These are phyloP conservation scores for Euwallacea fornicatus DNA, from an alignment of 1,140 invertebrate genomes.

Conservation along the genomic window DNA sequence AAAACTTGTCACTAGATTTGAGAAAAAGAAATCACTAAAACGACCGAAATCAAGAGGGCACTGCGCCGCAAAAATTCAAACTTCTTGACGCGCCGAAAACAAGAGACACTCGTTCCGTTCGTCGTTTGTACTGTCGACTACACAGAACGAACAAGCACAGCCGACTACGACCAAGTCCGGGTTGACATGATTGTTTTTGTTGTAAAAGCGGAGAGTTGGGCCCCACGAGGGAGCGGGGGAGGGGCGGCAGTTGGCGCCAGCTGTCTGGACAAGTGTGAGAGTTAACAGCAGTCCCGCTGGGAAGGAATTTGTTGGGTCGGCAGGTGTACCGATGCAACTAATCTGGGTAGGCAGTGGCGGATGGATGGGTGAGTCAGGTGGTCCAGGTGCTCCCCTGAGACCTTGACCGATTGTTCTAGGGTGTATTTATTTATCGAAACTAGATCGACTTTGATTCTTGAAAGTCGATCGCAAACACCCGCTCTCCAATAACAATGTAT, in stretches of 20 bases:
- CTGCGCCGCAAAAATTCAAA: background rate
- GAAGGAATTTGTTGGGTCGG: conserved; percentile 41
- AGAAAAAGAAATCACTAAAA: conserved; percentile 21
- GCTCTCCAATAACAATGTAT: too few species aligned
- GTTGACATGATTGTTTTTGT: conserved; percentile 45
- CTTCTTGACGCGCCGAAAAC: too few species aligned
- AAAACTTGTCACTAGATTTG: conserved; percentile 19
- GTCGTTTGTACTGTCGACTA: background rate
- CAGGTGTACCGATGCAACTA: conserved; percentile 38
- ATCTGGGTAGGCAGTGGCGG: conserved; percentile 36
- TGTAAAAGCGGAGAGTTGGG: conserved; percentile 34
- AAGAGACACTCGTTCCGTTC: too few species aligned
- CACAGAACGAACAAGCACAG: conserved; percentile 14
- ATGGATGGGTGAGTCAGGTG: conserved; percentile 24
- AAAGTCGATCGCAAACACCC: too few species aligned
- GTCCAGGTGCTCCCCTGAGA: conserved; percentile 16
- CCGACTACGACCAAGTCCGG: conserved; percentile 31
- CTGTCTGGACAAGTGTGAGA: conserved; percentile 46
- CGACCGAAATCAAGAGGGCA: background rate
- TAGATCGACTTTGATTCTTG: too few species aligned
- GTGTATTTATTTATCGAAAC: too few species aligned
- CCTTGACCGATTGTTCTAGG: conserved; percentile 10
- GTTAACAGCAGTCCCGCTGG: conserved; percentile 41
- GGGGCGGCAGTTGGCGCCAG: conserved; percentile 40
- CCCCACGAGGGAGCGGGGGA: conserved; percentile 11